These are phyloP conservation scores for Chinchilla lanigera DNA, from an alignment of 2,113 vertebrate species.

Conservation along the genomic window DNA sequence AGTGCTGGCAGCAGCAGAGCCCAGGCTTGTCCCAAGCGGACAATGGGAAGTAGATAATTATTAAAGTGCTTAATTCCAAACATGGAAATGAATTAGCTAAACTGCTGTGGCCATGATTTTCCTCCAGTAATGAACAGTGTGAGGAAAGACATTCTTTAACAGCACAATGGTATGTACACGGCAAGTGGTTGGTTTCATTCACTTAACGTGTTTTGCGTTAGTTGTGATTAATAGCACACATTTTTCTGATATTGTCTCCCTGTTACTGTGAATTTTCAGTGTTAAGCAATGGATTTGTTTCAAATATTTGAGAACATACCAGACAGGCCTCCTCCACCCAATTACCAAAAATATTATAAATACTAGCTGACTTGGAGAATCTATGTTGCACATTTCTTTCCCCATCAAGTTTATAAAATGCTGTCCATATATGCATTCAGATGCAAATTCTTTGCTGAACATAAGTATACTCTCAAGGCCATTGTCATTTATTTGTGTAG, in stretches of 20 bases:
- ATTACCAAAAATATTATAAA: constrained; percentile 64
- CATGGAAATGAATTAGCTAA: constrained; percentile 77
- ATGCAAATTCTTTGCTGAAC: constrained; percentile 42
- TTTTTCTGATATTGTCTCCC: constrained; percentile 66
- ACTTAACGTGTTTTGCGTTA: constrained; percentile 59
- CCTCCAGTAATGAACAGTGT: constrained; percentile 49
- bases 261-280: constrained; percentile 62
- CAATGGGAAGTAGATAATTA: constrained; percentile 74
- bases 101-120: constrained; percentile 72
- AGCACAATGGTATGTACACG: constrained; percentile 45
- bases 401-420: constrained; percentile 26
- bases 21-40: constrained; percentile 63
- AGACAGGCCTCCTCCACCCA: constrained; percentile 65
- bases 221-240: constrained; percentile 56
- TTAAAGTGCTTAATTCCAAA: constrained; percentile 77
- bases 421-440: neutral
- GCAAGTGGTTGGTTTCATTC: constrained; percentile 56
- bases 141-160: constrained; percentile 66
- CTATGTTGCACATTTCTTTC: constrained; percentile 40
- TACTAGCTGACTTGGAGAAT: constrained; percentile 50
- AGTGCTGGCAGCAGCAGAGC: constrained; percentile 65
- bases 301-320: constrained; percentile 75
- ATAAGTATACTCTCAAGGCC: neutral
- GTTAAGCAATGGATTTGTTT: constrained; percentile 59
- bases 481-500: constrained; percentile 7